Base-by-base conservation (phyloP, 2,888 invertebrate genomes). In the Ectemnius cavifrons region DNA sequence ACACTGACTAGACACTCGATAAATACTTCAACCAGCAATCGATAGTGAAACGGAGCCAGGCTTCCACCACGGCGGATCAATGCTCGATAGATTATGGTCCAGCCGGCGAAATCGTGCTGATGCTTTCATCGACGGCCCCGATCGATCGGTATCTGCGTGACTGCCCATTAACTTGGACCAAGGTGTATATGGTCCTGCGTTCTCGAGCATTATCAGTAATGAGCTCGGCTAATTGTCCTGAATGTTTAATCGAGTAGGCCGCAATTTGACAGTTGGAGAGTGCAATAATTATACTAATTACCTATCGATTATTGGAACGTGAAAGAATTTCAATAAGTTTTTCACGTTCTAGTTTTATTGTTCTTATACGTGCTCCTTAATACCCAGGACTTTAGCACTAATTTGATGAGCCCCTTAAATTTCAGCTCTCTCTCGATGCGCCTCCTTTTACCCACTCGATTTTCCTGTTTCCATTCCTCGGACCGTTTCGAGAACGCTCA, bases 1-100 rank as follows among this genome's bases (percentile, higher is more conserved):
- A 52, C 52, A 52, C 52, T 52, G 52, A 52, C 52, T 52, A 52
- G 52, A 52, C 52, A 52, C 52, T 52, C 52, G 52, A 52, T 52
- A 52, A 52, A 52, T 52, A 14, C 52, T 52, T 52, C 14, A 52
- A 2, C 52, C n/a, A 5, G 52, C 16, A 52, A 52, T 52, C 52
- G 52, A 52, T 52, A 52, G 52, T 52, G 52, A 52, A 52, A 52
- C 52, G 52, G 52, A 52, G 52, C 52, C 52, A 5, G 37, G 37
- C 16, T 11, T 16, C 16, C 14, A 6, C 16, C 5, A 58, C 27
- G 46, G 16, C n/a, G 18, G 28, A 23, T 45, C 52, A 16, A 52
- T 52, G 14, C 52, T 52, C 16, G 52, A 52, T 52, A 52, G 52
- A 52, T 16, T 52, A 52, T 52, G 52, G 13, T 11, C 52, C 52